These are phyloP conservation scores for Eucera pruinosa DNA, from an alignment of 2,888 invertebrate species.

Conservation along the genomic window DNA sequence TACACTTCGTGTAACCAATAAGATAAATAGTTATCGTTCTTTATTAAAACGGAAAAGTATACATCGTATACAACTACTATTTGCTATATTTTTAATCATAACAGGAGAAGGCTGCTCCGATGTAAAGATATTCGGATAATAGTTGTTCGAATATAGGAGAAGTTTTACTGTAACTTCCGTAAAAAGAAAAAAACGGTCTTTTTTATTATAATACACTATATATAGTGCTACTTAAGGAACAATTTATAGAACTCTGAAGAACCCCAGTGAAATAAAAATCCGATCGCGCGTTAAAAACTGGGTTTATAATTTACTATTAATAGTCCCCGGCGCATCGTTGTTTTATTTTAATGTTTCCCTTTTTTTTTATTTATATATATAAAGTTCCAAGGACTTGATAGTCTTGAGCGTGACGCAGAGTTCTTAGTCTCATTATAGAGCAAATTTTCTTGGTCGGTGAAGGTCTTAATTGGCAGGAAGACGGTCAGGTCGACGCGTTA, in stretches of 20 bases:
- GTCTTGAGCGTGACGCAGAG: slow-evolving; percentile 16
- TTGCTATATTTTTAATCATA: too few species aligned
- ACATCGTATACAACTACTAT: too few species aligned
- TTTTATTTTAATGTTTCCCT: not conserved
- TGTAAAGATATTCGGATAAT: too few species aligned
- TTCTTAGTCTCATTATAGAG: slow-evolving; percentile 13
- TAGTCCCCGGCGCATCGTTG: not conserved
- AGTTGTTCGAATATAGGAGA: too few species aligned
- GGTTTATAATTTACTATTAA: slow-evolving; percentile 13
- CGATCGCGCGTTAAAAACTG: slow-evolving; percentile 4
- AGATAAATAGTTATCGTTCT: too few species aligned
- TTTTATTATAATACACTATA: too few species aligned
- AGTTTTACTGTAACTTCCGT: too few species aligned
- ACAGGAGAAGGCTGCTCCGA: too few species aligned
- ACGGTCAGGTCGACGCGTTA: slow-evolving; percentile 10
- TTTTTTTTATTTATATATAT: not conserved
- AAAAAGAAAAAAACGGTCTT: too few species aligned
- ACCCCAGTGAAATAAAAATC: not conserved
- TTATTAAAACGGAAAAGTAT: too few species aligned
- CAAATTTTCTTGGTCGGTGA: slow-evolving; percentile 31
- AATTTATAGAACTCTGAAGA: slow-evolving; percentile 12
- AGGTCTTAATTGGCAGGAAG: slow-evolving; percentile 51
- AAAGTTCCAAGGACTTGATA: slow-evolving; percentile 2
- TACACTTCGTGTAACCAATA: too few species aligned
- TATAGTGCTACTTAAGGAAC: too few species aligned